These are phyloP conservation scores for Halcyon malimbica DNA, from an alignment of 2,113 vertebrate species.

Conservation along the genomic window DNA sequence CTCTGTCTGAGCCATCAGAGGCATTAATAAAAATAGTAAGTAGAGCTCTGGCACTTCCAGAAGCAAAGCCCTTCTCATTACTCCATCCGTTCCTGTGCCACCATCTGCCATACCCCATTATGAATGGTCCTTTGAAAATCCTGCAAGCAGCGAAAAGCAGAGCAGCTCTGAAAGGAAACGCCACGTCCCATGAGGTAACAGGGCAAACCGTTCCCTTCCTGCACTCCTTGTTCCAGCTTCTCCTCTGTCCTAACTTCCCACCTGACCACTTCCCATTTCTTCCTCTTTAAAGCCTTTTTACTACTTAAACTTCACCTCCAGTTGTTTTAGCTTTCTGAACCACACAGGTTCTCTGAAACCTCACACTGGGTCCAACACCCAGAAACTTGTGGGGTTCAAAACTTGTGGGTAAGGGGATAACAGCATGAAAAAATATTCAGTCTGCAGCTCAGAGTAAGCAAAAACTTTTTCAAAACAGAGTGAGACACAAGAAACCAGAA, in stretches of 20 bases:
- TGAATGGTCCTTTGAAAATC: background rate
- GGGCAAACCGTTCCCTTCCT: background rate
- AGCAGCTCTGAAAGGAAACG: background rate
- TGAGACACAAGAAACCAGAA: background rate
- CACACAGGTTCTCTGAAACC: background rate
- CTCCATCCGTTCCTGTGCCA: background rate
- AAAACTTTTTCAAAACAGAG: background rate
- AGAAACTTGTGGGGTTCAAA: background rate
- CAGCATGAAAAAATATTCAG: background rate
- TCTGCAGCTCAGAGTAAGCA: background rate
- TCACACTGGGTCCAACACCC: background rate
- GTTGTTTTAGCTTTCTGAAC: background rate
- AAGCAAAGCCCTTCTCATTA: background rate
- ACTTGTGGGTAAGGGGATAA: background rate
- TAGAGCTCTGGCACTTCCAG: background rate
- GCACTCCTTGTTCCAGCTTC: background rate
- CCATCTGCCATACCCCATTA: background rate
- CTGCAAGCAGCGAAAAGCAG: background rate
- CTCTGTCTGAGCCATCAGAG: background rate
- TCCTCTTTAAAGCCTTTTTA: background rate
- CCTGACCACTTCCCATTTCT: background rate
- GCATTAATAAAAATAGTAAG: background rate
- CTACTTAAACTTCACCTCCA: background rate
- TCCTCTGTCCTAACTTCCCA: background rate
- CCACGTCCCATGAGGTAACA: background rate